phyloP scores from a whole-genome alignment of 2,888 invertebrate species.

The Drosophila eohydei region DNA sequence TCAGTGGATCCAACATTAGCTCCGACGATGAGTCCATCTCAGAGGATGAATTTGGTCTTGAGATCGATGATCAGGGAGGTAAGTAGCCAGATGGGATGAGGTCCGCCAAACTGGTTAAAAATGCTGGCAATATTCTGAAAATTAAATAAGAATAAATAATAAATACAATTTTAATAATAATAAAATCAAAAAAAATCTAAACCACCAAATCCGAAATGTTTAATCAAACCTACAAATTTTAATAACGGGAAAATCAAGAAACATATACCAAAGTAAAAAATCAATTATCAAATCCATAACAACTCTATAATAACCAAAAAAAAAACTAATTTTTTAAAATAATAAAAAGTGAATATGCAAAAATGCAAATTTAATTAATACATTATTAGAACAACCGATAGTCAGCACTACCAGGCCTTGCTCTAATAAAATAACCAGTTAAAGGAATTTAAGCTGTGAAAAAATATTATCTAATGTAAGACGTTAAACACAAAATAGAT shows the following conservation, averaged over 20 bases:
- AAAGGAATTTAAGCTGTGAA: too few relatives aligned
- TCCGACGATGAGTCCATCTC: conserved; percentile 80
- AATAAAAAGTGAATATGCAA: not conserved
- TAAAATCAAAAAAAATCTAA: not conserved
- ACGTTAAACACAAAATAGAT: too few relatives aligned
- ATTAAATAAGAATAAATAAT: too few relatives aligned
- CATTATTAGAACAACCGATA: too few relatives aligned
- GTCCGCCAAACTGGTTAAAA: not conserved
- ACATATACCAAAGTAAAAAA: not conserved
- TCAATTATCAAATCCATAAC: not conserved
- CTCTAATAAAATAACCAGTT: too few relatives aligned
- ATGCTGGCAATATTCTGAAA: conserved; percentile 67
- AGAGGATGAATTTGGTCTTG: conserved; percentile 81
- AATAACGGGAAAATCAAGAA: not conserved
- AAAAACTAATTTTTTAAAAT: not conserved
- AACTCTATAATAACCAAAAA: not conserved
- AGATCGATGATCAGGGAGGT: conserved; percentile 81
- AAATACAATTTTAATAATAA: not conserved
- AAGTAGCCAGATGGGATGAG: conserved; percentile 55
- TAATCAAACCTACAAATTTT: not conserved
- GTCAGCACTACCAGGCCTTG: too few relatives aligned
- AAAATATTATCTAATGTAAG: too few relatives aligned
- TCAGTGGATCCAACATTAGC: conserved; percentile 72
- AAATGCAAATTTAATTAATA: not conserved
- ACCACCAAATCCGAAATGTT: not conserved